A percentile compares a stretch with the other conserved stretches of the same genome.
phyloP scores from a whole-genome alignment of 1,140 invertebrate species.

The Sipha flava region DNA sequence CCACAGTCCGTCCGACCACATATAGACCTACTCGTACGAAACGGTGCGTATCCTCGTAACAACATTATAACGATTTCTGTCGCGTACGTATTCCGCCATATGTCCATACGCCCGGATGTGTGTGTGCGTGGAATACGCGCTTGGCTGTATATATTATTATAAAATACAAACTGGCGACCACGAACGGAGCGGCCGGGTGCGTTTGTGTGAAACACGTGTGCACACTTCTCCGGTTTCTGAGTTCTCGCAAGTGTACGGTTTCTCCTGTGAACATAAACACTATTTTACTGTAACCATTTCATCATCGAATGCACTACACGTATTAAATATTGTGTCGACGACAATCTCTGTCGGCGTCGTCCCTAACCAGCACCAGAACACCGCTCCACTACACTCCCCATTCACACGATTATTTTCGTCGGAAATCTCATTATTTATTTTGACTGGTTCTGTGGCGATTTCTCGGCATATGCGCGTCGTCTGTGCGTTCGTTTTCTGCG shows the following conservation, averaged over 20 bases:
- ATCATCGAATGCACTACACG: not conserved
- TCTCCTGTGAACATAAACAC: not conserved
- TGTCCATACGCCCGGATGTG: constrained; percentile 5
- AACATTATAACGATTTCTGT: not conserved
- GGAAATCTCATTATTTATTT: too few species aligned
- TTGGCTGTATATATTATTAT: not conserved
- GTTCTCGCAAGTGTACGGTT: constrained; percentile 17
- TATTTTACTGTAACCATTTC: not conserved
- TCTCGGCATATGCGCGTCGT: too few species aligned
- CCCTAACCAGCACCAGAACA: too few species aligned
- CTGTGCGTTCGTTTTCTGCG: too few species aligned
- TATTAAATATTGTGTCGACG: too few species aligned
- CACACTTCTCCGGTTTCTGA: constrained; percentile 23
- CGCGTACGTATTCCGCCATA: not conserved
- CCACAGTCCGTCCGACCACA: not conserved
- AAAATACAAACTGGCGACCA: not conserved
- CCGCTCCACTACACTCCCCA: too few species aligned
- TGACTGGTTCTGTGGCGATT: too few species aligned
- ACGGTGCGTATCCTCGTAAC: not conserved
- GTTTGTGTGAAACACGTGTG: constrained; percentile 6
- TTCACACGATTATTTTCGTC: too few species aligned
- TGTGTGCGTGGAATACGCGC: not conserved
- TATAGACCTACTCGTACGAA: not conserved
- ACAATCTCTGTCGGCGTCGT: not conserved
- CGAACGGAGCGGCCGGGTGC: not conserved